phyloP scores from a whole-genome alignment of 2,797 vertebrate species.

The Betta splendens region DNA sequence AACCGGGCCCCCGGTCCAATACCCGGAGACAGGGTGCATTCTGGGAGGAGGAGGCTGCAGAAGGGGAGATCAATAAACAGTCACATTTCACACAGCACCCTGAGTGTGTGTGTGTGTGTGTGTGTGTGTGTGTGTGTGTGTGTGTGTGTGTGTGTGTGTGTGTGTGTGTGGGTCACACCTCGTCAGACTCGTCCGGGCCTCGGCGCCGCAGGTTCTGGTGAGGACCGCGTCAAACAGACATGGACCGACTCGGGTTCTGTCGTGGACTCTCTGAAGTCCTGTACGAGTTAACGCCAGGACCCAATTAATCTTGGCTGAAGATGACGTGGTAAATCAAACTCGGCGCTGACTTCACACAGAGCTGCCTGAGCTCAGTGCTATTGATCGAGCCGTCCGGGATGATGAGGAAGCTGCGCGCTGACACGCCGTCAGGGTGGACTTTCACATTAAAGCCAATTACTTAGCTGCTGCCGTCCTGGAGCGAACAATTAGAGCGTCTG shows the following conservation, averaged over 20 bases:
- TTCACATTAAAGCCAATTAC: conserved; percentile 44
- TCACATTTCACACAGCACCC: conserved; percentile 53
- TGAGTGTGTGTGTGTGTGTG: conserved; percentile 23
- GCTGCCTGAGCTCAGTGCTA: conserved; percentile 14
- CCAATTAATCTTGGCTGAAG: conserved; percentile 37
- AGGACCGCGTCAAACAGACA: conserved; percentile 1
- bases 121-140: conserved; percentile 7
- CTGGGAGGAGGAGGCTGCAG: conserved; percentile 45
- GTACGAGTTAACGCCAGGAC: conserved; percentile 9
- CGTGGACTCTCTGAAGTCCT: conserved; percentile 29
- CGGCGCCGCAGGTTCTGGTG: neutral
- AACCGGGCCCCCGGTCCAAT: conserved; percentile 36
- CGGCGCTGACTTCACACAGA: conserved; percentile 18
- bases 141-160: too few relatives aligned
- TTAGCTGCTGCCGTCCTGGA: conserved; percentile 11
- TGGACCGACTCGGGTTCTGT: too few relatives aligned
- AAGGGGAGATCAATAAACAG: conserved; percentile 70
- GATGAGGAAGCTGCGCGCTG: conserved; percentile 15
- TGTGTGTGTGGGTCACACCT: too few relatives aligned
- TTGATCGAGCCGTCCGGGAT: conserved; percentile 35
- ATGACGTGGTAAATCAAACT: conserved; percentile 40
- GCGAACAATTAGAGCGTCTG: conserved; percentile 27
- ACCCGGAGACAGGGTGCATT: conserved; percentile 47
- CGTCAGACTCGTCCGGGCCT: too few relatives aligned
- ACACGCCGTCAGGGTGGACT: conserved; percentile 32